phyloP scores from a whole-genome alignment of 2,797 vertebrate genomes.

The Rhinogobio ventralis region DNA sequence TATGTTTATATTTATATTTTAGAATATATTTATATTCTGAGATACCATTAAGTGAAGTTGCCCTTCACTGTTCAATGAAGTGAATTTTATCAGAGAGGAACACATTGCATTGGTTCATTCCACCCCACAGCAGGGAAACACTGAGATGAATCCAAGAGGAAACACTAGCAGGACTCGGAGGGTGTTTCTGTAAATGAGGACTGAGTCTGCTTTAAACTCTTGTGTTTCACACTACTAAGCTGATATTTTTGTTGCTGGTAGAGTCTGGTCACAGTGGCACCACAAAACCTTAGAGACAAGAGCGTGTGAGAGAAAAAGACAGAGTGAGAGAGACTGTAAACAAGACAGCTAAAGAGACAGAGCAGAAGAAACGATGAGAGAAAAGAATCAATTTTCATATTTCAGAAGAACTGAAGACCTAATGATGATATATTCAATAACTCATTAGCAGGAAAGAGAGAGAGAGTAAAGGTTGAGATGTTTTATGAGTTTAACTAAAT shows the following conservation, averaged over 20 bases:
- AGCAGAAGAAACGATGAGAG: slow-evolving; percentile 4
- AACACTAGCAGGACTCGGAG: not conserved
- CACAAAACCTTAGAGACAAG: not conserved
- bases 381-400: slow-evolving; percentile 71
- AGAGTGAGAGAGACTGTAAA: not conserved
- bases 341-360: not conserved
- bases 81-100: not conserved
- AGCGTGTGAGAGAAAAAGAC: not conserved
- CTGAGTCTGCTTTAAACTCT: not conserved
- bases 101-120: not conserved
- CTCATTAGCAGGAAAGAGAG: slow-evolving; percentile 58
- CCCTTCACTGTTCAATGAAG: not conserved
- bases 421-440: slow-evolving; percentile 69
- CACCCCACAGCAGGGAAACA: slow-evolving; percentile 3
- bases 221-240: slow-evolving; percentile 16
- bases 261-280: not conserved
- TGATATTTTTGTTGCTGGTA: not conserved
- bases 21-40: not conserved
- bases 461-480: not conserved
- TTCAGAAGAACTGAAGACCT: slow-evolving; percentile 64
- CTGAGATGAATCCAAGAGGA: slow-evolving; percentile 9
- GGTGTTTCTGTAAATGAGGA: slow-evolving; percentile 13
- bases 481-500: slow-evolving; percentile 48
- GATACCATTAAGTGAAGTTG: not conserved
- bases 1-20: too few species aligned